A percentile compares a stretch with the other conserved stretches of the same genome.
These are phyloP conservation scores for Pollimyrus isidori DNA, from an alignment of 2,113 vertebrate species.

Conservation along the genomic window DNA sequence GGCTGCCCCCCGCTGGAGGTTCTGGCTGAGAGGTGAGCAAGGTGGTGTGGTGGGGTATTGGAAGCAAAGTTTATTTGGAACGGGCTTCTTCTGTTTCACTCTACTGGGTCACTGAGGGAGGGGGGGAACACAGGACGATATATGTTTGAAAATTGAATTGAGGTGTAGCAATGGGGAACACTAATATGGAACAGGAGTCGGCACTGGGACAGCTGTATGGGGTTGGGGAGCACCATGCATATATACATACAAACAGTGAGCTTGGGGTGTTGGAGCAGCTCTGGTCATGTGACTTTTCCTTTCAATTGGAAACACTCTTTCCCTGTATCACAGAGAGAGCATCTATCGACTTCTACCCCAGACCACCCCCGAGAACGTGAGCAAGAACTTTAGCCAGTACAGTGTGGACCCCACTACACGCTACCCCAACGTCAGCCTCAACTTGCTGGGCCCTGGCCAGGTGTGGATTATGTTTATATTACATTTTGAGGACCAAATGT, in stretches of 20 bases:
- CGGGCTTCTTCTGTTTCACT: not conserved
- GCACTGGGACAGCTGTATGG: not conserved
- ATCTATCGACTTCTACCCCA: slow-evolving; percentile 86
- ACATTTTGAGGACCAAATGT: not conserved
- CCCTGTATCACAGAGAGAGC: slow-evolving; percentile 70
- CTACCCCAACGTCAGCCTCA: slow-evolving; percentile 76
- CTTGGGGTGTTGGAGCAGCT: not conserved
- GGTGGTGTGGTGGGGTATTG: not conserved
- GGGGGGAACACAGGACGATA: not conserved
- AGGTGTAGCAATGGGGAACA: not conserved
- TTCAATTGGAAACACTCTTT: not conserved
- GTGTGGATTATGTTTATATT: slow-evolving; percentile 45
- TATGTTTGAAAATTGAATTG: not conserved
- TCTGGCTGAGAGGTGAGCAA: slow-evolving; percentile 77
- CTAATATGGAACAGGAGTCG: not conserved
- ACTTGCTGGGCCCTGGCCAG: slow-evolving; percentile 75
- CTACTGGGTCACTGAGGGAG: not conserved
- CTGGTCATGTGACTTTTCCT: not conserved
- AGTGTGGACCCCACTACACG: slow-evolving; percentile 83
- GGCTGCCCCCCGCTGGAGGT: slow-evolving; percentile 75
- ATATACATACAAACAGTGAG: not conserved
- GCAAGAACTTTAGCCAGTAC: slow-evolving; percentile 87
- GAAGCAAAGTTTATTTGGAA: not conserved
- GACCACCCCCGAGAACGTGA: slow-evolving; percentile 93
- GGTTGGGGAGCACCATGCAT: not conserved